Evolutionary conservation across 2,797 vertebrate species (phyloP).

Genomic region (Paratrypauchen microcephalus): DNA sequence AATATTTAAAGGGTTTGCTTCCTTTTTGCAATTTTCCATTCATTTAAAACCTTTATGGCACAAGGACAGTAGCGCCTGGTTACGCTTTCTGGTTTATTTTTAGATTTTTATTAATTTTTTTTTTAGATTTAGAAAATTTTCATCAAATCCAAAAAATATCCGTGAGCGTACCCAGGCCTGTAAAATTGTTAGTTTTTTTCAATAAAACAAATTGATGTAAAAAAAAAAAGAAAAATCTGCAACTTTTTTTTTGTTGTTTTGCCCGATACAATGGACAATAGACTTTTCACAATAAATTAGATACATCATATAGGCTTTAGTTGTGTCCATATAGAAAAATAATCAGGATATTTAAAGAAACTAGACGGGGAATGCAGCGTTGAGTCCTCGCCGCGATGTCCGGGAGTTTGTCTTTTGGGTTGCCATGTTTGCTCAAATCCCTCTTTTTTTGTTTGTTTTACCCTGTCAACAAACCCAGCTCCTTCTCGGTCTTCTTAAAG

Average conservation of each 20-base stretch:
- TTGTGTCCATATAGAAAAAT: slow-evolving; percentile 71
- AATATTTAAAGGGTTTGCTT: slow-evolving; percentile 67
- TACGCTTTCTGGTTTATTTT: slow-evolving; percentile 15
- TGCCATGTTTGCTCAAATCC: slow-evolving; percentile 16
- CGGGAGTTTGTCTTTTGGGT: not conserved
- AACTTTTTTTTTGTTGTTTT: slow-evolving; percentile 45
- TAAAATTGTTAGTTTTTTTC: not conserved
- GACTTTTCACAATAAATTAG: slow-evolving; percentile 75
- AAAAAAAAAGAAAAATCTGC: not conserved
- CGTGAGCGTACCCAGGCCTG: not conserved
- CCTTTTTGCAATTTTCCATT: slow-evolving; percentile 39
- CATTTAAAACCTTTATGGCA: slow-evolving; percentile 53
- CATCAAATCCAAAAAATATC: not conserved
- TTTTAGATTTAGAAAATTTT: not conserved
- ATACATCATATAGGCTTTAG: slow-evolving; percentile 75
- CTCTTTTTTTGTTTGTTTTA: slow-evolving; percentile 45
- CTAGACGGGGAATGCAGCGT: slow-evolving; percentile 51
- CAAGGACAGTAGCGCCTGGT: slow-evolving; percentile 30
- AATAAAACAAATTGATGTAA: not conserved
- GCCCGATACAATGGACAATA: slow-evolving; percentile 48
- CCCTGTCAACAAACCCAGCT: slow-evolving; percentile 43
- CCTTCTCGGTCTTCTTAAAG: slow-evolving; percentile 41
- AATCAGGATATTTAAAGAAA: slow-evolving; percentile 64
- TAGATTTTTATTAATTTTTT: not conserved
- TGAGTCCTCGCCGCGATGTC: slow-evolving; percentile 20